Evolutionary conservation across 2,797 vertebrate species (phyloP).

Genomic region (Malacoctenus gilli): DNA sequence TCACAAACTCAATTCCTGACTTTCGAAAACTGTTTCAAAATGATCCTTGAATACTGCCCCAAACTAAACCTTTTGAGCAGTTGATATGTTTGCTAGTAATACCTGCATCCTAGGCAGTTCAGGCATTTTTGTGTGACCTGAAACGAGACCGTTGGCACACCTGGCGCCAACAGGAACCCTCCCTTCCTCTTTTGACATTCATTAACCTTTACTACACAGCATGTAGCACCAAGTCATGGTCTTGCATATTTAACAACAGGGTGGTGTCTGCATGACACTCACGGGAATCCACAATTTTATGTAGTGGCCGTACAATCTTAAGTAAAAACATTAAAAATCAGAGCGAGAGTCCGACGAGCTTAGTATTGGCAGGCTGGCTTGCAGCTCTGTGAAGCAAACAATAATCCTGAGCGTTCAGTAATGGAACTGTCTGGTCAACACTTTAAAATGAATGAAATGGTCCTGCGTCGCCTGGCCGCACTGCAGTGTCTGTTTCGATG

Average conservation of each 20-base stretch:
- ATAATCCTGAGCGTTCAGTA: constrained; percentile 36
- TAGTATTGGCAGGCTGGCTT: constrained; percentile 4
- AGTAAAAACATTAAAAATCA: background rate
- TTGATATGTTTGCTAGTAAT: constrained; percentile 6
- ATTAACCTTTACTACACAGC: constrained; percentile 47
- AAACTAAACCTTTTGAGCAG: constrained; percentile 40
- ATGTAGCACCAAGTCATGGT: constrained; percentile 6
- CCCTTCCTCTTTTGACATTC: constrained; percentile 33
- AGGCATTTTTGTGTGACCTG: background rate
- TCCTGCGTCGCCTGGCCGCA: constrained; percentile 23
- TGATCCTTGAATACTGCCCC: constrained; percentile 27
- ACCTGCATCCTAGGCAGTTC: no score
- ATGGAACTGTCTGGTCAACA: constrained; percentile 44
- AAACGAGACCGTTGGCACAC: background rate
- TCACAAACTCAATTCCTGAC: constrained; percentile 43
- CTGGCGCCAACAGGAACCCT: background rate
- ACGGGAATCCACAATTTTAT: no score
- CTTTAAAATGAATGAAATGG: constrained; percentile 52
- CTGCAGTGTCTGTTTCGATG: constrained; percentile 41
- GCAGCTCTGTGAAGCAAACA: constrained; percentile 6
- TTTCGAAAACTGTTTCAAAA: constrained; percentile 41
- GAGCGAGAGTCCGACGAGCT: constrained; percentile 3
- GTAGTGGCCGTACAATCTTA: no score
- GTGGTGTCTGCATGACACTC: no score
- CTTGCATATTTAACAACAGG: background rate